These are phyloP conservation scores for Aelia acuminata DNA, from an alignment of 2,888 invertebrate species.

Conservation along the genomic window DNA sequence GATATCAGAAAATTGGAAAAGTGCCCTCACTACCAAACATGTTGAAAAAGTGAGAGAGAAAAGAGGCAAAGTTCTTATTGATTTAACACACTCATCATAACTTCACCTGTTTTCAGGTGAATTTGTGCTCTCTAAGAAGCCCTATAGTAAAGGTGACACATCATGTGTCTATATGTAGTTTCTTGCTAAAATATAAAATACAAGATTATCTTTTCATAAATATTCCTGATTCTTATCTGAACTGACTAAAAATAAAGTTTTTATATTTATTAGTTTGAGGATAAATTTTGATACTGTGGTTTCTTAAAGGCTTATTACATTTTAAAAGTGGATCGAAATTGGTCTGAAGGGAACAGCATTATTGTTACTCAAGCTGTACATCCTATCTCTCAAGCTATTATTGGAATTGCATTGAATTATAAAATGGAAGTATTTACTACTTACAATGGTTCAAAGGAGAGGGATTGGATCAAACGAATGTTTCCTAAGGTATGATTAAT, in stretches of 20 bases:
- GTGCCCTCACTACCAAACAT: too few relatives aligned
- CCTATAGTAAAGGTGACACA: too few relatives aligned
- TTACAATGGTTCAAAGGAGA: neutral
- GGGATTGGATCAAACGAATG: neutral
- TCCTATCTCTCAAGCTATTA: slow-evolving; percentile 75
- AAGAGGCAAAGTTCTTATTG: too few relatives aligned
- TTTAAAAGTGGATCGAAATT: slow-evolving; percentile 2
- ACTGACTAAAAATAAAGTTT: neutral
- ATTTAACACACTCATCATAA: too few relatives aligned
- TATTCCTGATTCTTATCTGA: neutral
- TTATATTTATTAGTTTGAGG: neutral
- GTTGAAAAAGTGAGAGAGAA: too few relatives aligned
- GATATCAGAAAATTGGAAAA: too few relatives aligned
- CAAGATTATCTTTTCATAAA: too few relatives aligned
- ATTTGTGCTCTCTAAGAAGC: too few relatives aligned
- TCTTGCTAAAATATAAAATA: too few relatives aligned
- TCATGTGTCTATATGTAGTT: too few relatives aligned
- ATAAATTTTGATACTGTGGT: slow-evolving; percentile 65
- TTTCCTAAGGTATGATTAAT: slow-evolving; percentile 5
- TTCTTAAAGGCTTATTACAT: slow-evolving; percentile 31
- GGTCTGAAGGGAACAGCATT: slow-evolving; percentile 70
- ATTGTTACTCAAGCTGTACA: slow-evolving; percentile 74
- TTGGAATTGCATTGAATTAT: slow-evolving; percentile 73
- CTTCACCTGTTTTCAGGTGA: too few relatives aligned
- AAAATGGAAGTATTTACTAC: slow-evolving; percentile 74